Evolutionary conservation across 2,113 vertebrate genomes (phyloP).

Genomic region (Esox niger): DNA sequence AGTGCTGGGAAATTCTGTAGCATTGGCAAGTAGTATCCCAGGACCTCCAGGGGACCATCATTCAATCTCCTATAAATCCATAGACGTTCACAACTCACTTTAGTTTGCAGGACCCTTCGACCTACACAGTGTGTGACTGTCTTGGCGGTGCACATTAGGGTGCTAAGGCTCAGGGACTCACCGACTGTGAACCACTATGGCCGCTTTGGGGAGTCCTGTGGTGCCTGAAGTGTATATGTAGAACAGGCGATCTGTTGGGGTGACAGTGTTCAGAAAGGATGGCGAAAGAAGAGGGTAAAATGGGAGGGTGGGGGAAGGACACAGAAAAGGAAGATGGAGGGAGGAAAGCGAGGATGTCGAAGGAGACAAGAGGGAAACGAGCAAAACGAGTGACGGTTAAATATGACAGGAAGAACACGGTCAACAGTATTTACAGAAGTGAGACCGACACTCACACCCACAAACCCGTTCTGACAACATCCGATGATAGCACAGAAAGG

Average conservation of each 20-base stretch:
- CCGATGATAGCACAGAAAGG: no score
- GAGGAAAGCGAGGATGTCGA: neutral
- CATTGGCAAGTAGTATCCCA: neutral
- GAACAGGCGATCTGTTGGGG: slow-evolving; percentile 79
- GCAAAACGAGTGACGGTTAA: neutral
- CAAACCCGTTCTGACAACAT: no score
- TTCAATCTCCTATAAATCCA: no score
- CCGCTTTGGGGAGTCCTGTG: slow-evolving; percentile 87
- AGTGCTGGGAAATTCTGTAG: neutral
- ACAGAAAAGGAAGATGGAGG: no score
- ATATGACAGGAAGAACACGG: neutral
- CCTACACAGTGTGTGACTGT: neutral
- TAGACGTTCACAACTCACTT: no score
- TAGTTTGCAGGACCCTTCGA: no score
- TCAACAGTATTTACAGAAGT: neutral
- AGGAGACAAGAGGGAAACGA: neutral
- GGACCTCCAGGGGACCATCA: no score
- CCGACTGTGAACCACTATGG: slow-evolving; percentile 90
- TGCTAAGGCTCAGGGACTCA: slow-evolving; percentile 49
- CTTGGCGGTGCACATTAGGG: neutral
- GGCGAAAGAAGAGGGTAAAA: no score
- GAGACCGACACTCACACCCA: no score
- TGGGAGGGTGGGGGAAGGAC: no score
- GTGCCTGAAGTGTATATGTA: slow-evolving; percentile 92
- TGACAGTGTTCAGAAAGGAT: neutral